Evolutionary conservation across 2,113 vertebrate genomes (phyloP), one percentile per base, ranked within the genome.

Genomic region (Onychostruthus taczanowskii): DNA sequence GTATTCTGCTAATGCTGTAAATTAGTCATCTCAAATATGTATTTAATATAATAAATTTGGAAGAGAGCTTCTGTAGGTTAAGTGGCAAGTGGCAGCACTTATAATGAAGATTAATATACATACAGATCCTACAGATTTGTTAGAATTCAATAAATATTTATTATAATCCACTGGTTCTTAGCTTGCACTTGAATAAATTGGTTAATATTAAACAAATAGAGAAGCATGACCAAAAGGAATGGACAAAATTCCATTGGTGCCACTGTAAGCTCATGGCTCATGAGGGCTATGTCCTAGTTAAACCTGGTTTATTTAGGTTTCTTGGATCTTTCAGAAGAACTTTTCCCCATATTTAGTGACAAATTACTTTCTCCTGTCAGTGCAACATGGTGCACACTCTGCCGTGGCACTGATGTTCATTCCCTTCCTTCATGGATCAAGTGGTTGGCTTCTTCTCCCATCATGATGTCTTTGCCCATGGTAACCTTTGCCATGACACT

Each of bases 111-210:
- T 95, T 97, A 96, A 96, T 93, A 95, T n/a, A 93, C 85, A 88
- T 86, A 78, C 69, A 79, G 31, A 76, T 93, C 93, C 83, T 50
- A 79, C 73, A 92, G 92, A 90, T 92, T 90, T 90, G 85, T 84
- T 97, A 87, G 93, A 96, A 83, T 95, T 95, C 92, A 93, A 92
- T 92, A 97, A 96, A 96, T 96, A 97, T 95, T 96, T 96, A 92
- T 96, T 94, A 95, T 89, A 93, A 94, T 92, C 69, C 44, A 81
- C 37, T 19, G 31, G 33, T 69, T 94, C 83, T 93, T 94, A 90
- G 87, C 88, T 93, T 92, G 49, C 88, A 93, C 80, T 96, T 75
- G 69, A 94, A 84, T 89, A 89, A 94, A 94, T 95, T 75, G 73
- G 37, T 62, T 94, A 84, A 84, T 50, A 64, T 72, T 93, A 89